Evolutionary conservation across 37 sponge, comb jelly and placozoan genomes (phyloP).

Genomic region (Chondrilla cf. caribensis): DNA sequence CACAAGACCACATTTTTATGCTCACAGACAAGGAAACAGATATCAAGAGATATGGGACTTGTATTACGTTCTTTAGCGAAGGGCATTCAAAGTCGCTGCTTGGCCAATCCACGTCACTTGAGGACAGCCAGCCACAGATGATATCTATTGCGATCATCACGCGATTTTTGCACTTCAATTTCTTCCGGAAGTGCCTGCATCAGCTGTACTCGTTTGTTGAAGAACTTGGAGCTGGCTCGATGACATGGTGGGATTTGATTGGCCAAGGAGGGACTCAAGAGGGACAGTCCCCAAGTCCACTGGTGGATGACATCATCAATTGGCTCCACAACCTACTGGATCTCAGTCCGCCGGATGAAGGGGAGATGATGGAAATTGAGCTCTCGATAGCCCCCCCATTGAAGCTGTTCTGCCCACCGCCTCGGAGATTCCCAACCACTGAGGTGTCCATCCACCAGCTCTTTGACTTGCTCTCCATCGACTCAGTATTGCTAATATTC

Average conservation of each 20-base stretch:
- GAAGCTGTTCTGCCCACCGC: constrained; percentile 44
- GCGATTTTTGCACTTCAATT: constrained; percentile 48
- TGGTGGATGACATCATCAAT: constrained; percentile 34
- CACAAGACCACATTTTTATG: constrained; percentile 55
- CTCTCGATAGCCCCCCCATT: constrained; percentile 64
- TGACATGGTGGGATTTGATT: constrained; percentile 13
- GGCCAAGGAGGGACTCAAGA: not conserved
- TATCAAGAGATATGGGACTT: constrained; percentile 49
- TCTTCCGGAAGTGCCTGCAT: constrained; percentile 49
- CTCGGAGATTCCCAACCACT: constrained; percentile 46
- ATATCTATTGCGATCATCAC: constrained; percentile 68
- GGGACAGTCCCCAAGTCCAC: not conserved
- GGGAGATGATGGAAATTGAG: constrained; percentile 61
- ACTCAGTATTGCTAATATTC: constrained; percentile 55
- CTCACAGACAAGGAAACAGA: constrained; percentile 81
- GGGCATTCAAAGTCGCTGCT: not conserved
- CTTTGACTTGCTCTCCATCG: constrained; percentile 43
- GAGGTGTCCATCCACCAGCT: constrained; percentile 54
- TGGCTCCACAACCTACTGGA: constrained; percentile 58
- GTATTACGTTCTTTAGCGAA: constrained; percentile 55
- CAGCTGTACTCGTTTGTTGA: constrained; percentile 6
- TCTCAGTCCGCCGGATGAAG: constrained; percentile 29
- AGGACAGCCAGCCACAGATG: constrained; percentile 38
- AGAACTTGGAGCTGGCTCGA: not conserved
- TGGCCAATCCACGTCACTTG: constrained; percentile 6